Percentiles rank a stretch among this genome's conserved stretches.
These are phyloP conservation scores for Tetragnatha versicolor DNA, from an alignment of 1,140 invertebrate species.

Conservation along the genomic window DNA sequence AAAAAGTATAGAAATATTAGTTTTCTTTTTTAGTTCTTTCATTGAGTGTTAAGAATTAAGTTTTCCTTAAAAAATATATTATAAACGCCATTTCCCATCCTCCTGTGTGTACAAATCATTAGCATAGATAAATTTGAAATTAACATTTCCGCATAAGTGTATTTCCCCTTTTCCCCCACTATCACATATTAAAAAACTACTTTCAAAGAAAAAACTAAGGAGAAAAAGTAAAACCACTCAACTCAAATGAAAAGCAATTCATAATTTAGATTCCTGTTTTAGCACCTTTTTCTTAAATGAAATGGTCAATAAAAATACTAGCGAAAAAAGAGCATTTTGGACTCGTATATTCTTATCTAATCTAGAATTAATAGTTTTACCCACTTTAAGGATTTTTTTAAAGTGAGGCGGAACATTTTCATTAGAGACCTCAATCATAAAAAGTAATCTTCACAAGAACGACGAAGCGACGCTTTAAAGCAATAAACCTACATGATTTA, in stretches of 20 bases:
- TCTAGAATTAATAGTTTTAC: slow-evolving; percentile 23
- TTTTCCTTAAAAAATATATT: too few relatives aligned
- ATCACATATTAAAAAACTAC: slow-evolving; percentile 4
- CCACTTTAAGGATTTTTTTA: neutral
- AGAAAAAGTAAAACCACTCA: neutral
- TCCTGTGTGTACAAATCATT: too few relatives aligned
- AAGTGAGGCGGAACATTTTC: neutral
- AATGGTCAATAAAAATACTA: too few relatives aligned
- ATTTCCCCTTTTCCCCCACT: neutral
- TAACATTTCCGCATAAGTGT: neutral
- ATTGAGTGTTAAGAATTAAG: too few relatives aligned
- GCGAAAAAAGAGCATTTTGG: neutral
- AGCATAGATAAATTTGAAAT: neutral
- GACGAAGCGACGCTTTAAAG: slow-evolving; percentile 1
- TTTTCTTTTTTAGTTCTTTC: too few relatives aligned
- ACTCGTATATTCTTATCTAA: neutral
- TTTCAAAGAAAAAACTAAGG: neutral
- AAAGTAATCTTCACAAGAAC: neutral
- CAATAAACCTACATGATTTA: slow-evolving; percentile 12
- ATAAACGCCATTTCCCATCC: too few relatives aligned
- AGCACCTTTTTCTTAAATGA: neutral
- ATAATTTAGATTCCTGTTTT: neutral
- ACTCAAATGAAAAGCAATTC: slow-evolving; percentile 10
- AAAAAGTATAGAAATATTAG: too few relatives aligned
- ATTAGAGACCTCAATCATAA: slow-evolving; percentile 7